These are phyloP conservation scores for Fulmarus glacialis DNA, from an alignment of 2,113 vertebrate species.

Conservation along the genomic window DNA sequence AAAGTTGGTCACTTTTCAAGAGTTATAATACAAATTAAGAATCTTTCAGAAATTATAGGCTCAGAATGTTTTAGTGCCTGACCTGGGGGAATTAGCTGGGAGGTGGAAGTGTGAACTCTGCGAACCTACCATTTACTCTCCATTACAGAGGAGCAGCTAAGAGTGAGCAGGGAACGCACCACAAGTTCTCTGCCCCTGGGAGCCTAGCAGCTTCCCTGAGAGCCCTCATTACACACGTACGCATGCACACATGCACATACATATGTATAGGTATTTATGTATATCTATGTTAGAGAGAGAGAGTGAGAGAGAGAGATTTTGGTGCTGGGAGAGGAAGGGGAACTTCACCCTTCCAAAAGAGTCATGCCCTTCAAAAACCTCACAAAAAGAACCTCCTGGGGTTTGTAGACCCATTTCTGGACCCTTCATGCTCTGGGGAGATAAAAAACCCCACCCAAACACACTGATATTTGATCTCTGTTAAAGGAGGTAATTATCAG, in stretches of 20 bases:
- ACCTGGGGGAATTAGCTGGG: not conserved
- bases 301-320: not conserved
- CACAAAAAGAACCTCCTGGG: not conserved
- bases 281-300: not conserved
- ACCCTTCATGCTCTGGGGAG: not conserved
- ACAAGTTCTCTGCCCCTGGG: not conserved
- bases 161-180: not conserved
- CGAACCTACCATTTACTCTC: not conserved
- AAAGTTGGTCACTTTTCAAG: not conserved
- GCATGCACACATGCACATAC: rapidly evolving
- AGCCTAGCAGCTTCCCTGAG: not conserved
- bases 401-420: not conserved
- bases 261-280: rapidly evolving
- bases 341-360: not conserved
- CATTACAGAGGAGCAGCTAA: not conserved
- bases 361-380: not conserved
- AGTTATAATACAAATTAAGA: not conserved
- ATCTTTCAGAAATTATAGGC: not conserved
- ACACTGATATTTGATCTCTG: not conserved
- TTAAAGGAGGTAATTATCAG: not conserved
- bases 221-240: not conserved
- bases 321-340: not conserved
- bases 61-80: not conserved
- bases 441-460: not conserved
- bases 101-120: not conserved